phyloP scores from a whole-genome alignment of 2,797 vertebrate genomes.

The Atherinosoma microstoma region DNA sequence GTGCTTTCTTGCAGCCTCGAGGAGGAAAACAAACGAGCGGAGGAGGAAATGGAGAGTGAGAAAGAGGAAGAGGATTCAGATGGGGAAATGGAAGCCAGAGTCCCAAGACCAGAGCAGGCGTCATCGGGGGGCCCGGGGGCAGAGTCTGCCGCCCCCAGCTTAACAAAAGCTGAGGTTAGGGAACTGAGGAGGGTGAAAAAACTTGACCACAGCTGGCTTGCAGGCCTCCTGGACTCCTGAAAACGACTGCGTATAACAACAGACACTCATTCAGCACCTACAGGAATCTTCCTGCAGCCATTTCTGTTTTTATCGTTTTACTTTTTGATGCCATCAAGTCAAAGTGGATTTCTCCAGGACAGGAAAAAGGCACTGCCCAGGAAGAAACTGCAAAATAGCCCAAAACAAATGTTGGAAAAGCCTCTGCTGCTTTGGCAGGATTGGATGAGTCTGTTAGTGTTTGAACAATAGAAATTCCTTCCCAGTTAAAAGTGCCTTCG shows the following conservation, averaged over 20 bases:
- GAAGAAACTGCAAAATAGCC: neutral
- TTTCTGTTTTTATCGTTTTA: neutral
- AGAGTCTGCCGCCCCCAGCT: conserved; percentile 50
- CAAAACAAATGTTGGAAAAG: conserved; percentile 9
- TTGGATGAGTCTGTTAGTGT: neutral
- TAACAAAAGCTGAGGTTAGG: conserved; percentile 86
- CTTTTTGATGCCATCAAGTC: neutral
- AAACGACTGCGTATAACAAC: neutral
- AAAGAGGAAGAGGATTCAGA: conserved; percentile 87
- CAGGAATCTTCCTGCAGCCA: neutral
- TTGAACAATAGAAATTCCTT: neutral
- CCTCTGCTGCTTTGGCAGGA: neutral
- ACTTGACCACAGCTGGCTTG: conserved; percentile 90
- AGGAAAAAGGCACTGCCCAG: neutral
- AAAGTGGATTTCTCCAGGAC: conserved; percentile 1
- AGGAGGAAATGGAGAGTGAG: conserved; percentile 88
- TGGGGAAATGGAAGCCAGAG: conserved; percentile 76
- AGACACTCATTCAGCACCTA: neutral
- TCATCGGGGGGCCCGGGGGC: conserved; percentile 32
- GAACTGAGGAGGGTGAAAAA: conserved; percentile 88
- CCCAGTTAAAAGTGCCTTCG: neutral
- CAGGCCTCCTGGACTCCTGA: conserved; percentile 62
- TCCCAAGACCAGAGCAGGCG: conserved; percentile 24
- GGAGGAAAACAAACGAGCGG: conserved; percentile 63
- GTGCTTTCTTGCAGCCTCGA: conserved; percentile 41